These are phyloP conservation scores for Trypoxylus dichotomus DNA, from an alignment of 1,140 invertebrate genomes.

Conservation along the genomic window DNA sequence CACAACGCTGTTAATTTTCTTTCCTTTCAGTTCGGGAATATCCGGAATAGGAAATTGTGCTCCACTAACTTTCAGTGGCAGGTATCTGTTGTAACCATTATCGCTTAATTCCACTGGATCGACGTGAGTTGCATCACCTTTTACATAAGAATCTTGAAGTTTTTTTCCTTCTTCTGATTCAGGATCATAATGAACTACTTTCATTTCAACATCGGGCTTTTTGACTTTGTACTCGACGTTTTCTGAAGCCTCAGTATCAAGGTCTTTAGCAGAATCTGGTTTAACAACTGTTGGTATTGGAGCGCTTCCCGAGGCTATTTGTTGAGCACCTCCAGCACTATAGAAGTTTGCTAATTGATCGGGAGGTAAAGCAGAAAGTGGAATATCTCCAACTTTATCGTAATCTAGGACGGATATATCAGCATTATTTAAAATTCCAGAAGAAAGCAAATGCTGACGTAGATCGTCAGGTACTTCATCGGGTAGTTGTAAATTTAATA, in stretches of 20 bases:
- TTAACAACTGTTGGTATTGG: slow-evolving; percentile 65
- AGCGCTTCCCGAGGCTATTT: slow-evolving; percentile 66
- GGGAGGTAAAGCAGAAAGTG: slow-evolving; percentile 79
- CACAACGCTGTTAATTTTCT: slow-evolving; percentile 77
- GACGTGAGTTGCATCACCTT: slow-evolving; percentile 71
- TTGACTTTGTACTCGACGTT: slow-evolving; percentile 57
- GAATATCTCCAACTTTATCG: slow-evolving; percentile 85
- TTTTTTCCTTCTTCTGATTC: slow-evolving; percentile 70
- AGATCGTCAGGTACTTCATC: slow-evolving; percentile 86
- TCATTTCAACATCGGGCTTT: slow-evolving; percentile 74
- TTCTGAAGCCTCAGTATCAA: slow-evolving; percentile 57
- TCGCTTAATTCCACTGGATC: slow-evolving; percentile 73
- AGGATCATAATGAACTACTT: slow-evolving; percentile 79
- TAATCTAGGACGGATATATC: slow-evolving; percentile 84
- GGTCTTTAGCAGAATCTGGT: slow-evolving; percentile 43
- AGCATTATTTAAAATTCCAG: slow-evolving; percentile 82
- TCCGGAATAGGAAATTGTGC: slow-evolving; percentile 82
- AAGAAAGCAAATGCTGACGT: slow-evolving; percentile 77
- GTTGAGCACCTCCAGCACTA: slow-evolving; percentile 70
- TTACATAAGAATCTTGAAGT: slow-evolving; percentile 71
- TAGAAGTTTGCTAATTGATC: slow-evolving; percentile 84
- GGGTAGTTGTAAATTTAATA: slow-evolving; percentile 66
- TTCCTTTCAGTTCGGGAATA: slow-evolving; percentile 69
- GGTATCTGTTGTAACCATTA: slow-evolving; percentile 75
- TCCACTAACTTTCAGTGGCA: slow-evolving; percentile 80